A percentile compares a stretch with the other conserved stretches of the same genome.
Evolutionary conservation across 2,113 vertebrate genomes (phyloP).

Genomic region (Hepsetus odoe): DNA sequence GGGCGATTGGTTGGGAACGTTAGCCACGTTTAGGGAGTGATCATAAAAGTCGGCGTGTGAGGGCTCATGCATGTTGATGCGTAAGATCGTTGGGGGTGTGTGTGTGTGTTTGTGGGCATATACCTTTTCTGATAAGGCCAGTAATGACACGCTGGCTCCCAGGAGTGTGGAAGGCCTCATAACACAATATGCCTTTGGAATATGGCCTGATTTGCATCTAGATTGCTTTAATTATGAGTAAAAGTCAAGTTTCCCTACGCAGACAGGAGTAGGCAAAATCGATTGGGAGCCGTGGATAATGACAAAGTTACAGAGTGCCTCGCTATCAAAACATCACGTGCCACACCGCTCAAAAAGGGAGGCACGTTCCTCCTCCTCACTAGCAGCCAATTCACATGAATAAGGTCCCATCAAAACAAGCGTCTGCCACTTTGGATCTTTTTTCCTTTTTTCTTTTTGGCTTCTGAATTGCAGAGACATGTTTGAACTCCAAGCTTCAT

Average conservation of each 20-base stretch:
- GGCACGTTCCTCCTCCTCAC: conserved; percentile 37
- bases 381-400: conserved; percentile 28
- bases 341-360: conserved; percentile 54
- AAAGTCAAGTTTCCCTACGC: conserved; percentile 75
- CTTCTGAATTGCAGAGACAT: neutral
- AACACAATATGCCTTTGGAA: conserved; percentile 68
- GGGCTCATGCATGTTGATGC: conserved; percentile 17
- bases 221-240: conserved; percentile 82
- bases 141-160: conserved; percentile 52
- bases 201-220: conserved; percentile 78
- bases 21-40: neutral
- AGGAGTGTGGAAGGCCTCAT: conserved; percentile 55
- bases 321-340: conserved; percentile 63
- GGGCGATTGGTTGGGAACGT: conserved; percentile 32
- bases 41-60: neutral
- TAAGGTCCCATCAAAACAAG: conserved; percentile 19
- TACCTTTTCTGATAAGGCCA: conserved; percentile 41
- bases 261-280: conserved; percentile 74
- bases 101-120: conserved; percentile 4
- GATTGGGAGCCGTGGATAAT: conserved; percentile 77
- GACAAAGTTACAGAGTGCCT: conserved; percentile 66
- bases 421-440: neutral
- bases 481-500: neutral
- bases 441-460: neutral
- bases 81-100: conserved; percentile 13